Percentiles rank a stretch among this genome's conserved stretches.
Conservation (phyloP, 2,113 vertebrate genomes). For the Colistium nudipinnis region DNA sequence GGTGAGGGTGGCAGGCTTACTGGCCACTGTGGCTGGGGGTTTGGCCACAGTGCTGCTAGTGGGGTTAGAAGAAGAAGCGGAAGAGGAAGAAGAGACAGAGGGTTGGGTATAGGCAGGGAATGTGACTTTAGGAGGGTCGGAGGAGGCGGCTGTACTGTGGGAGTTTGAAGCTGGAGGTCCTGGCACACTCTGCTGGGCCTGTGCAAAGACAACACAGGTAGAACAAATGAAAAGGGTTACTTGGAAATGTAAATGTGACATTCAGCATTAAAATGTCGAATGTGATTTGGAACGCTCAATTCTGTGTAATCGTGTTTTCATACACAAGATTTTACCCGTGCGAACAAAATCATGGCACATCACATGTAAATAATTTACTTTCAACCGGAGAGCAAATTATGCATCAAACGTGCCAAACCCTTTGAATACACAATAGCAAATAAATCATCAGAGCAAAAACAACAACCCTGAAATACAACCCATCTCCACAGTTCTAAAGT, state of each 20-base stretch:
- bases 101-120: slow-evolving; percentile 98
- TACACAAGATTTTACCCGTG: too few species aligned
- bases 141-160: slow-evolving; percentile 86
- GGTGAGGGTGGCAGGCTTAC: slow-evolving; percentile 97
- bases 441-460: background rate
- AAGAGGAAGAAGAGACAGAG: slow-evolving; percentile 88
- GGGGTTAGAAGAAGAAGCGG: slow-evolving; percentile 90
- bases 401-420: background rate
- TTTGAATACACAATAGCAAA: background rate
- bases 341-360: too few species aligned
- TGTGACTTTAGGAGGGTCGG: slow-evolving; percentile 95
- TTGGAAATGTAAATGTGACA: background rate
- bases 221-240: background rate
- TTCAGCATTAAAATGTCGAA: background rate
- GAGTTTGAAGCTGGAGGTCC: slow-evolving; percentile 91
- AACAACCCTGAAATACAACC: background rate
- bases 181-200: slow-evolving; percentile 92
- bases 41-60: slow-evolving; percentile 96
- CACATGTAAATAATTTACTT: background rate
- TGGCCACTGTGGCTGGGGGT: slow-evolving; percentile 93
- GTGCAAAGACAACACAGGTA: slow-evolving; percentile 54
- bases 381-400: background rate
- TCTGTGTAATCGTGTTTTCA: background rate
- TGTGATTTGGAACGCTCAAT: background rate
- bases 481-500: background rate